Conservation (phyloP, 64 coral and sea anemone genomes). For the Trachythela sp. region DNA sequence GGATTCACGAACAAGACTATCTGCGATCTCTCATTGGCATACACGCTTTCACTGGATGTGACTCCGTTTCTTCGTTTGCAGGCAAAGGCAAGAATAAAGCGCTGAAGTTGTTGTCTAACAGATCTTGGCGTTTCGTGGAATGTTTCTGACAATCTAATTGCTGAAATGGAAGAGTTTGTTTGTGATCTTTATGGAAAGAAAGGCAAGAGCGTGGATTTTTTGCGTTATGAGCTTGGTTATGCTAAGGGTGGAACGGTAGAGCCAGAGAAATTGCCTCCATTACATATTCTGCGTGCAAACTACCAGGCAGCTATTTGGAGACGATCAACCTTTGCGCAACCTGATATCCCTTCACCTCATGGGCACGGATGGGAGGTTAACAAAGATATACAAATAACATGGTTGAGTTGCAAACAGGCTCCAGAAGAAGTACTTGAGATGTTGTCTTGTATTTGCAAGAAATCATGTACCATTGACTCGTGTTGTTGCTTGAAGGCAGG, state of each 20-base stretch:
- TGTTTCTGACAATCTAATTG: not conserved
- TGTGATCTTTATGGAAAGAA: conserved; percentile 11
- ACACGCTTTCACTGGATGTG: not conserved
- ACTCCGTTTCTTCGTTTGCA: not conserved
- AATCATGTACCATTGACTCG: not conserved
- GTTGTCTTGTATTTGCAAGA: not conserved
- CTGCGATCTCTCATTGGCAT: not conserved
- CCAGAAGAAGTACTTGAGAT: conserved; percentile 13
- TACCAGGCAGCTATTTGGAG: not conserved
- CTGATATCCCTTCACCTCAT: not conserved
- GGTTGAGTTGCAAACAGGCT: not conserved
- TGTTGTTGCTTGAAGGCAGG: conserved; percentile 11
- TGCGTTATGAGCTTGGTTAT: not conserved
- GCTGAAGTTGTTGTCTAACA: not conserved
- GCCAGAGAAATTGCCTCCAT: not conserved
- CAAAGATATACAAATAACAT: not conserved
- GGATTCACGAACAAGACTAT: not conserved
- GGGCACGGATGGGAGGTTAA: not conserved
- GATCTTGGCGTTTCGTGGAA: not conserved
- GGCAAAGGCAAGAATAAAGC: not conserved
- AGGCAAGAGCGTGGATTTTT: not conserved
- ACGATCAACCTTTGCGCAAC: not conserved
- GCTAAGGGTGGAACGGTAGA: not conserved
- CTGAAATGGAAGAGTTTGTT: not conserved
- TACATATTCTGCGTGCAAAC: not conserved